These are phyloP conservation scores for Grammomys dolichurus DNA, from an alignment of 2,113 vertebrate species.

Conservation along the genomic window DNA sequence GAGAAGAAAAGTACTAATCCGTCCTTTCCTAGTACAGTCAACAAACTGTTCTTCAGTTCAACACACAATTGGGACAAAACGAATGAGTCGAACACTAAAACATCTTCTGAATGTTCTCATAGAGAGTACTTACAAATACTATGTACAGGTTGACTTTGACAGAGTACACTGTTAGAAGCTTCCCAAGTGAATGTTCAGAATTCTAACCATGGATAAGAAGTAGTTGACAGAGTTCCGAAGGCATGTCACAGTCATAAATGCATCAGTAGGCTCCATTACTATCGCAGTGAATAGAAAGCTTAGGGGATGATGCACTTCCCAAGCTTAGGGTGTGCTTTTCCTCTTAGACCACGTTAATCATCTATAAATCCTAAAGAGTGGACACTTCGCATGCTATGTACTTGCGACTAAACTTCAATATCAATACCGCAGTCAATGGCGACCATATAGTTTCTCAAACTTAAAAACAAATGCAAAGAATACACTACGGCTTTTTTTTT, in stretches of 20 bases:
- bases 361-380: background rate
- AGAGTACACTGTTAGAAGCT: constrained; percentile 67
- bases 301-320: background rate
- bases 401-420: constrained; percentile 1
- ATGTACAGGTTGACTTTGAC: constrained; percentile 48
- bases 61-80: constrained; percentile 20
- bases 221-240: constrained; percentile 23
- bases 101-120: constrained; percentile 71
- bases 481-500: background rate
- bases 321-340: background rate
- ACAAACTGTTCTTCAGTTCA: constrained; percentile 49
- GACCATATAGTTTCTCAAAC: constrained; percentile 36
- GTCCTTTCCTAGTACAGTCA: constrained; percentile 1
- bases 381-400: background rate
- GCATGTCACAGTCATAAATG: constrained; percentile 52
- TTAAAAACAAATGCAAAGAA: constrained; percentile 59
- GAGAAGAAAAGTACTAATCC: constrained; percentile 55
- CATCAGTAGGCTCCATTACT: constrained; percentile 22
- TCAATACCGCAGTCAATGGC: background rate
- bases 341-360: background rate
- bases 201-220: constrained; percentile 65
- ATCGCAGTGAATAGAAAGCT: constrained; percentile 21
- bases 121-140: constrained; percentile 61
- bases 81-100: constrained; percentile 43
- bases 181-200: constrained; percentile 52